phyloP scores from a whole-genome alignment of 1,140 invertebrate species.

The Drosophila fuyamai region DNA sequence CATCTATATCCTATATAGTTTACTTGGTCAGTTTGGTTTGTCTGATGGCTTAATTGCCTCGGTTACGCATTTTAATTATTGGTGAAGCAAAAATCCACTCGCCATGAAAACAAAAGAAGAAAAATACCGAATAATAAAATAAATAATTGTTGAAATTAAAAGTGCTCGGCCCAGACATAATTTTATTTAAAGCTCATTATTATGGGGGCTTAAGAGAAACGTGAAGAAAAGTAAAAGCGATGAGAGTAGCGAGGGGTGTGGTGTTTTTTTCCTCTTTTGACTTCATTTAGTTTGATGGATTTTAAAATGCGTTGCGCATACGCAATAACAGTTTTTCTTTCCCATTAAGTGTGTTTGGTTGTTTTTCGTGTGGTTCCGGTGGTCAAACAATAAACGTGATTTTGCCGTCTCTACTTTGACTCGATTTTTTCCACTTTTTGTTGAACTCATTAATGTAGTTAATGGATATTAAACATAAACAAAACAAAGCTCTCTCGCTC shows the following conservation, averaged over 20 bases:
- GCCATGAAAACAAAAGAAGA: slow-evolving; percentile 41
- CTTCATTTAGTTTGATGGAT: slow-evolving; percentile 30
- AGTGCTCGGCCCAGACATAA: slow-evolving; percentile 48
- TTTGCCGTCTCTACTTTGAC: slow-evolving; percentile 21
- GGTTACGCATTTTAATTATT: slow-evolving; percentile 64
- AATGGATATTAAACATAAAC: slow-evolving; percentile 77
- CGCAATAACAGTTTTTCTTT: slow-evolving; percentile 33
- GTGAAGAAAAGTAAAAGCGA: slow-evolving; percentile 58
- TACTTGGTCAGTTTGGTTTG: slow-evolving; percentile 53
- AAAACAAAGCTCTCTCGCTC: slow-evolving; percentile 43
- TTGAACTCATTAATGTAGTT: slow-evolving; percentile 74
- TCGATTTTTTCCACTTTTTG: slow-evolving; percentile 12
- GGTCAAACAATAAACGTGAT: slow-evolving; percentile 72
- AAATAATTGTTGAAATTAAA: slow-evolving; percentile 79
- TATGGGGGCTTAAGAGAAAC: slow-evolving; percentile 19
- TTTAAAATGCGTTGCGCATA: slow-evolving; percentile 47
- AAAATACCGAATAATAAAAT: slow-evolving; percentile 28
- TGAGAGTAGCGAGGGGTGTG: not conserved
- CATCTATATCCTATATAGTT: slow-evolving; percentile 36
- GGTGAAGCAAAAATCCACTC: slow-evolving; percentile 40
- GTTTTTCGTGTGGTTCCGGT: slow-evolving; percentile 48
- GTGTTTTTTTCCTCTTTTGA: not conserved
- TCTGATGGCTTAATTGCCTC: slow-evolving; percentile 54
- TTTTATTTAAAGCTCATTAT: slow-evolving; percentile 49
- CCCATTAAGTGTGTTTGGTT: slow-evolving; percentile 36